These are phyloP conservation scores for Ostrea denselamellosa DNA, from an alignment of 1,140 invertebrate species.

Conservation along the genomic window DNA sequence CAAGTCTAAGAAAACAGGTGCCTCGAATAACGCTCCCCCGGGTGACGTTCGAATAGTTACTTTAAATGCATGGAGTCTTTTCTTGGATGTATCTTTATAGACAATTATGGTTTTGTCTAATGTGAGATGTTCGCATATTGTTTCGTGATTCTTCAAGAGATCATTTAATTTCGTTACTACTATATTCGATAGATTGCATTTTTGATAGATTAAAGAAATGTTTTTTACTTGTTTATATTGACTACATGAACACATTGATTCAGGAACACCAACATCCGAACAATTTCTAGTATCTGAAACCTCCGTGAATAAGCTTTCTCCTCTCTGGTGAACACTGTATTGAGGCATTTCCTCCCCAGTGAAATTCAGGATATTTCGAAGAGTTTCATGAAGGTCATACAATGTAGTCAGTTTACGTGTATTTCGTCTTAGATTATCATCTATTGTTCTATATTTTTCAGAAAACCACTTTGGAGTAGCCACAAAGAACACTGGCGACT, in stretches of 20 bases:
- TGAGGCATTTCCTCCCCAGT: constrained; percentile 47
- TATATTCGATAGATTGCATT: constrained; percentile 48
- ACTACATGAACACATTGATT: constrained; percentile 79
- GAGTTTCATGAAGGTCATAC: constrained; percentile 79
- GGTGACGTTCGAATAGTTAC: constrained; percentile 48
- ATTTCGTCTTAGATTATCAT: constrained; percentile 86
- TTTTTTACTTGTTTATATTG: constrained; percentile 47
- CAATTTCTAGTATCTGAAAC: constrained; percentile 77
- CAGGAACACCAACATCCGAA: constrained; percentile 71
- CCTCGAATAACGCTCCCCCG: constrained; percentile 52
- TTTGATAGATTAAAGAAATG: constrained; percentile 24
- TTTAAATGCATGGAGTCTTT: constrained; percentile 55
- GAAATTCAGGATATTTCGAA: constrained; percentile 75
- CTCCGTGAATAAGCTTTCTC: constrained; percentile 75
- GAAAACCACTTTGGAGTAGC: constrained; percentile 87
- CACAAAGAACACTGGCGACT: constrained; percentile 91
- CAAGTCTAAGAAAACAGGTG: constrained; percentile 22
- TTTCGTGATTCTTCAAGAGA: constrained; percentile 44
- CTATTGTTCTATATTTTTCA: constrained; percentile 83
- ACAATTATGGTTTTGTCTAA: constrained; percentile 57
- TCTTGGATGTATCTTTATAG: constrained; percentile 64
- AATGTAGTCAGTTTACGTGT: constrained; percentile 77
- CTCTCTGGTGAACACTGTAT: constrained; percentile 61
- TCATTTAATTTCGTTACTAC: constrained; percentile 69
- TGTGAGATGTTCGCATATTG: constrained; percentile 59